Evolutionary conservation across 2,797 vertebrate species (phyloP).

Genomic region (Protosalanx chinensis): DNA sequence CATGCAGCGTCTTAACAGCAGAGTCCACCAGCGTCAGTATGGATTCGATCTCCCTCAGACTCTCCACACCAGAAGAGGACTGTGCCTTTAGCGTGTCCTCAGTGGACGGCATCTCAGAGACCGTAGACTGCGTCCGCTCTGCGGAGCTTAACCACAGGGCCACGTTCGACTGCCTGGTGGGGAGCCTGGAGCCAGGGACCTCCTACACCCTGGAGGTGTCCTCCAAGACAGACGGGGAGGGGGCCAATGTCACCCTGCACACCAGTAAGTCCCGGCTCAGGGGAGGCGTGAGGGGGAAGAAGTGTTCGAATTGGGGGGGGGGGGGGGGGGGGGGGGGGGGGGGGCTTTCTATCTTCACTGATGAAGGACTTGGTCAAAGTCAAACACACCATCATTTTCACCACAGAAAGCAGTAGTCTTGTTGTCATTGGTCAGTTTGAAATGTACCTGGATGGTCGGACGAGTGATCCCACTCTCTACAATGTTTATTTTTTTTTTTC

Average conservation of each 20-base stretch:
- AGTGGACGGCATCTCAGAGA: conserved; percentile 15
- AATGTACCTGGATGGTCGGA: no score
- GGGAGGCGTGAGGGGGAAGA: neutral
- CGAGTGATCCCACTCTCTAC: no score
- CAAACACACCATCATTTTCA: no score
- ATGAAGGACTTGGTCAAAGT: no score
- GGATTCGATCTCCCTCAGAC: conserved; percentile 47
- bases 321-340: no score
- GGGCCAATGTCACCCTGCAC: conserved; percentile 51
- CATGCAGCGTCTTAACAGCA: conserved; percentile 54
- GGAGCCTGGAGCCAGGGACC: conserved; percentile 62
- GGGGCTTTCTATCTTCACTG: no score
- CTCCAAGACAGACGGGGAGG: conserved; percentile 37
- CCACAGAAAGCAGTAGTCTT: no score
- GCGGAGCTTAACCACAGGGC: neutral
- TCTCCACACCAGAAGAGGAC: conserved; percentile 41
- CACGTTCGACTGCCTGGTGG: conserved; percentile 52
- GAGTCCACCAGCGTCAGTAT: conserved; percentile 10
- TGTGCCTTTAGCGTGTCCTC: conserved; percentile 58
- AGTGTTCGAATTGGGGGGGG: neutral
- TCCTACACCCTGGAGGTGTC: conserved; percentile 57
- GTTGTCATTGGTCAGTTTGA: no score
- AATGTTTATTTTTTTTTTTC: no score
- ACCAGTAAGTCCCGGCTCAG: conserved; percentile 61
- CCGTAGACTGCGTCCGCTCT: conserved; percentile 18